Evolutionary conservation across 2,113 vertebrate species (phyloP), one percentile per base, ranked within the genome.

Genomic region (Dolichotis patagonum): DNA sequence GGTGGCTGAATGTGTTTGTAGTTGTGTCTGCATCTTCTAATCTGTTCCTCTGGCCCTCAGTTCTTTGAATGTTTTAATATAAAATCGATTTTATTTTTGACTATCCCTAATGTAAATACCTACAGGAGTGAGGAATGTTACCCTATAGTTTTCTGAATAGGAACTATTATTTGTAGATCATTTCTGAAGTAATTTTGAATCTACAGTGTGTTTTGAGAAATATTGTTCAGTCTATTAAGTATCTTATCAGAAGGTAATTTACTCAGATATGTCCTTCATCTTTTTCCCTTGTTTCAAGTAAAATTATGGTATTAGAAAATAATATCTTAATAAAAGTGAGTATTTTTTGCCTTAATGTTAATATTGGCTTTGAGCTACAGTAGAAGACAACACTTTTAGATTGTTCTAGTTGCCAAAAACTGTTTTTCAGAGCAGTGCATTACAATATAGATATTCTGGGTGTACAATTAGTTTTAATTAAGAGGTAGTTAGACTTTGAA

Each of bases 381-480:
- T 56, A 81, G 87, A 81, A 94, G 28, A 82, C 71, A 93, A 83
- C 12, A 60, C 88, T 85, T 67, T 24, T 78, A 73, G 91, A 86
- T 14, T 26, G 60, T 60, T 91, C 10, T 26, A 35, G 10, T 69
- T 95, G 30, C 16, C 94, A 46, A 86, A 85, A 91, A 90, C 41
- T 71, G 28, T 49, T 32, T 85, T 58, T 92, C n/a, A 77, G 10
- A n/a, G 22, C n/a, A 80, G 46, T 52, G 22, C 9, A 81, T 35
- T 94, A 58, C n/a, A 88, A 63, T 77, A 82, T 49, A 46, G 11
- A 94, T 82, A 96, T 96, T 92, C 63, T 88, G 43, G 54, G n/a
- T 95, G 56, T 77, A 88, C 2, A 63, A 82, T 91, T 94, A 63
- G 1, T 77, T 95, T 96, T 91, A 94, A 95, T 97, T 85, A 89